Conservation (phyloP, 2,113 vertebrate species). For the Blennius ocellaris region DNA sequence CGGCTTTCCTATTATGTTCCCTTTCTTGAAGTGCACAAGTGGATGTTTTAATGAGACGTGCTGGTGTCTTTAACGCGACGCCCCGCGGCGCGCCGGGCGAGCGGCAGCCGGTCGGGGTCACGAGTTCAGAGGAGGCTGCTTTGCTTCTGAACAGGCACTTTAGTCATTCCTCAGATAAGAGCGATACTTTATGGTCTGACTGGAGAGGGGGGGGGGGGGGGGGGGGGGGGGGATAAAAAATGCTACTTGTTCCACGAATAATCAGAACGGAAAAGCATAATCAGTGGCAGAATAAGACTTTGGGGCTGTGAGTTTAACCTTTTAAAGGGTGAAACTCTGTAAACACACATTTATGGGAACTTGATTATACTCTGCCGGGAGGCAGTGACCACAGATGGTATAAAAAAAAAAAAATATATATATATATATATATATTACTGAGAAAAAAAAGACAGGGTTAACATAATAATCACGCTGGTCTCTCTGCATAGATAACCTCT, state of each 20-base stretch:
- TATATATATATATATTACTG: background rate
- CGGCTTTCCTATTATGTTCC: constrained; percentile 34
- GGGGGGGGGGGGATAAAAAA: no score
- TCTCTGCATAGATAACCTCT: constrained; percentile 37
- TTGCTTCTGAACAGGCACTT: constrained; percentile 53
- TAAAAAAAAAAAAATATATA: constrained; percentile 1
- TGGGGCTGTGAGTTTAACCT: background rate
- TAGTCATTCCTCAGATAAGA: constrained; percentile 43
- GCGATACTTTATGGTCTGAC: constrained; percentile 2
- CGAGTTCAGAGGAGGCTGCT: constrained; percentile 6
- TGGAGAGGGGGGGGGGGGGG: no score
- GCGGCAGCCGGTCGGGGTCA: constrained; percentile 1
- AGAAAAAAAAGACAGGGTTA: background rate
- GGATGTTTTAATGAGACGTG: constrained; percentile 25
- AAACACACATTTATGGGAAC: constrained; percentile 1
- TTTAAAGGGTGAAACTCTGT: background rate
- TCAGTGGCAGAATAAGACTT: constrained; percentile 13
- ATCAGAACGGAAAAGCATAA: constrained; percentile 17
- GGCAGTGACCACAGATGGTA: background rate
- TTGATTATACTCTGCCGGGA: background rate
- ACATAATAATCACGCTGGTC: constrained; percentile 29
- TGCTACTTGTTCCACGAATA: constrained; percentile 18
- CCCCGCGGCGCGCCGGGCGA: background rate
- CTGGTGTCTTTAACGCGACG: constrained; percentile 13
- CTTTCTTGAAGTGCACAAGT: constrained; percentile 19